Evolutionary conservation across 2,113 vertebrate genomes (phyloP), one percentile per base, ranked within the genome.

Genomic region (Centropristis striata): DNA sequence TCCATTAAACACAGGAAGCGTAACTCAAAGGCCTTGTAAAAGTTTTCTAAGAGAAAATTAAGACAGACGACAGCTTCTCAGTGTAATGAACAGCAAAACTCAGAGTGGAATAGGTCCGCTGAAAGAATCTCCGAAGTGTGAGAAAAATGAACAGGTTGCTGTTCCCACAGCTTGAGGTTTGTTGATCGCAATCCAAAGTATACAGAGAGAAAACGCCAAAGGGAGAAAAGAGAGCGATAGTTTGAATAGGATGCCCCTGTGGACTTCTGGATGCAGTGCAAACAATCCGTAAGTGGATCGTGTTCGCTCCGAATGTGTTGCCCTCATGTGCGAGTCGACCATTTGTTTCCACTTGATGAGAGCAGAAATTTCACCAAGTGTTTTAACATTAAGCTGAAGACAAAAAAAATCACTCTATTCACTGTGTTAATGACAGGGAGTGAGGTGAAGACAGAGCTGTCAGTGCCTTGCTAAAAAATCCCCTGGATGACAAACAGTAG

Each of bases 1-100:
- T 41, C 78, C 68, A 84, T 91, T 90, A 87, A 92, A 91, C 60
- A 63, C 88, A 92, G 88, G 88, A 93, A 90, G 86, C 8, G 12
- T 27, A 76, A 91, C 80, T 61, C 18, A 11, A 71, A 75, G 81
- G 77, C 70, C 77, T 85, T 9, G n/a, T 92, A 85, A 92, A 92
- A 65, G 51, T 28, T 42, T 42, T 39, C 28, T 55, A 68, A 25
- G n/a, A 69, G 70, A 79, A 84, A 88, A 79, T 41, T 20, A 66
- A 64, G 60, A 75, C 16, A 4, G 46, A 73, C n/a, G 39, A 75
- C 61, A 16, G 18, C 55, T 50, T 73, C 51, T 69, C 65, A 7
- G 6, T 23, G 78, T 74, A 78, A 71, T 66, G 51, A 61, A 71
- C 2, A 21, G 63, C 15, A 32, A 57, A 66, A 53, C 16, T 42